Evolutionary conservation across 1,140 invertebrate species (phyloP).

Genomic region (Pseudomyrmex sp.): DNA sequence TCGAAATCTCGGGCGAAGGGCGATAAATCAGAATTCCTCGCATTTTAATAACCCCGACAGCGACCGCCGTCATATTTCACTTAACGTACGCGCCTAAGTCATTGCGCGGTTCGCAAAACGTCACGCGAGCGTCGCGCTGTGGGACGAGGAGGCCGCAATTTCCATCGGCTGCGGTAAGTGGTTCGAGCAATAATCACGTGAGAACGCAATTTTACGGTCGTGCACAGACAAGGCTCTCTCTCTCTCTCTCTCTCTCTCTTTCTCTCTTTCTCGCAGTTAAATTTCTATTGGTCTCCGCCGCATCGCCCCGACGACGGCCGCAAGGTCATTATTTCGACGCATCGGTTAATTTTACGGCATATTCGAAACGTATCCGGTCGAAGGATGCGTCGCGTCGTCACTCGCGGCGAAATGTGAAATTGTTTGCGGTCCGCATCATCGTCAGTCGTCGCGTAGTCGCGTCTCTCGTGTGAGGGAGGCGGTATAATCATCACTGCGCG

Average conservation of each 20-base stretch:
- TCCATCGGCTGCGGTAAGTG: conserved; percentile 61
- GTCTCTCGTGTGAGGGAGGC: background rate
- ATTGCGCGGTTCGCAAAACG: conserved; percentile 44
- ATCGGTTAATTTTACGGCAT: conserved; percentile 52
- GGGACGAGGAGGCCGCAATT: conserved; percentile 36
- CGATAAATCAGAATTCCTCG: conserved; percentile 50
- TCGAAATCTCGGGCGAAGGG: conserved; percentile 38
- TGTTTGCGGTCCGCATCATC: conserved; percentile 34
- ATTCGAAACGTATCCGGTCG: conserved; percentile 36
- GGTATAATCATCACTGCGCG: background rate
- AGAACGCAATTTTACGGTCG: conserved; percentile 62
- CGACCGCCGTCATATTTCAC: conserved; percentile 44
- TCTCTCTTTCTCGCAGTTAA: conserved; percentile 27
- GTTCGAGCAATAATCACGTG: conserved; percentile 60
- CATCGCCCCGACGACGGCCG: conserved; percentile 21
- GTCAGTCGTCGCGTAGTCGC: background rate
- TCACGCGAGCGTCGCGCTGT: conserved; percentile 28
- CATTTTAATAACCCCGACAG: conserved; percentile 56
- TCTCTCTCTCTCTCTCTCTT: no score
- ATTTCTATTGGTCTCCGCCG: conserved; percentile 50
- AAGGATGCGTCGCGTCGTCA: conserved; percentile 45
- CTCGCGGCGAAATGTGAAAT: conserved; percentile 29
- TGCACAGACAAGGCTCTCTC: conserved; percentile 17
- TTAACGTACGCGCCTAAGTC: conserved; percentile 47
- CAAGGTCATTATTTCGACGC: conserved; percentile 52